Evolutionary conservation across 1,140 invertebrate genomes (phyloP).

Genomic region (Popillia japonica): DNA sequence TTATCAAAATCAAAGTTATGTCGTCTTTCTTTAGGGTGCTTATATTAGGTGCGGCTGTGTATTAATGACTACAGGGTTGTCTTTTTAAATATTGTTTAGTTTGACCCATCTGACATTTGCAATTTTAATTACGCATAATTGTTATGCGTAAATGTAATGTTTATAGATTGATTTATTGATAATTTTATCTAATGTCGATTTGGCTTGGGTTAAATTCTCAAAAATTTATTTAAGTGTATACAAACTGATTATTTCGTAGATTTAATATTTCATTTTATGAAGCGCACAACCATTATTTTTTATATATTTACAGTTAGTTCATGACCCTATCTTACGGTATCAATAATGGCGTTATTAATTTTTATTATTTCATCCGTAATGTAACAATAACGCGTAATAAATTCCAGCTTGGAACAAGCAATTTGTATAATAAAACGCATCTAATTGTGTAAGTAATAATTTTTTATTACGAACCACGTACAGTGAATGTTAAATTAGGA

Average conservation of each 20-base stretch:
- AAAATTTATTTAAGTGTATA: neutral
- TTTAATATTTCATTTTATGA: neutral
- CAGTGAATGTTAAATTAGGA: constrained; percentile 6
- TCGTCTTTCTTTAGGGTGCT: too few relatives aligned
- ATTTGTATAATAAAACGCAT: neutral
- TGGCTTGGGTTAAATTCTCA: neutral
- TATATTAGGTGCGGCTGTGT: too few relatives aligned
- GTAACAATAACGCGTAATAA: constrained; percentile 6
- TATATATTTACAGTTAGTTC: neutral
- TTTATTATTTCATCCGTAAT: constrained; percentile 1
- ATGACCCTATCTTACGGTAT: neutral
- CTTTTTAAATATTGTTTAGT: too few relatives aligned
- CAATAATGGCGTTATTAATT: neutral
- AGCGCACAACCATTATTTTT: neutral
- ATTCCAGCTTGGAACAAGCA: neutral
- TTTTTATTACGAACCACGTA: neutral
- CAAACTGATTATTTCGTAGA: neutral
- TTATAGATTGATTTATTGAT: too few relatives aligned
- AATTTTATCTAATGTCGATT: too few relatives aligned
- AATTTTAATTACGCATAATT: too few relatives aligned
- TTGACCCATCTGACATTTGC: too few relatives aligned
- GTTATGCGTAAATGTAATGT: too few relatives aligned
- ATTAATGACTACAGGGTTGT: too few relatives aligned
- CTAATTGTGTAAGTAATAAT: neutral
- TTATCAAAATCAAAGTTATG: too few relatives aligned